Base-by-base conservation (phyloP, 2,113 vertebrate species). In the Melanotaenia duboulayi region DNA sequence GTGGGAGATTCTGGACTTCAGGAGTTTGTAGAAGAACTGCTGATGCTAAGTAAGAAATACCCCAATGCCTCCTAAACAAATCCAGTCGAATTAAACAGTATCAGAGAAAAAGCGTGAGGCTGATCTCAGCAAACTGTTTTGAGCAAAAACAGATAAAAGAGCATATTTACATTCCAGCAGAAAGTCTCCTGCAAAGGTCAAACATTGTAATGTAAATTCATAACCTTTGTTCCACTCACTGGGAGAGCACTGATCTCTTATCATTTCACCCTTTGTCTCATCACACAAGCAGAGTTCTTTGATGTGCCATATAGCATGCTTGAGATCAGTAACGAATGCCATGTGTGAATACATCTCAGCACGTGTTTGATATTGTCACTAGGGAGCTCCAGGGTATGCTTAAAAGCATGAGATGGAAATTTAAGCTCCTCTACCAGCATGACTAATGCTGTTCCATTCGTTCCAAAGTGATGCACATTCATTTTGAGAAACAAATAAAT, bases 361-460 rank as follows among this genome's bases (percentile, higher is more conserved):
- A 71, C 71, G 44, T 84, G 71, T 86, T 85, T 92, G 80, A 90
- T 88, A 77, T 65, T 40, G 66, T 84, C 82, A 20, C 78, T 16
- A 0, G 73, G 82, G 87, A 87, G 80, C 78, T 81, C 22, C 73
- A 42, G 82, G 71, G 65, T 68, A 64, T 57, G 60, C 66, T 76
- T 79, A 57, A 74, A 84, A 84, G 75, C 61, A 58, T 12, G 40
- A 80, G 55, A 59, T 14, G 51, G 55, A 64, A 81, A 80, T 74
- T n/a, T 51, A 79, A 65, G 57, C 71, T 58, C 8, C 39, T 76
- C 51, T 57, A 50, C 57, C 63, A 60, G 74, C 59, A 78, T 46
- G 69, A 83, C 54, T 69, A 49, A 81, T 49, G 65, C 39, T 69
- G 42, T 52, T 20, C 65, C 37, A 71, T 74, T 75, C 1, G 17